These are phyloP conservation scores for Gymnopithys bicolor DNA, from an alignment of 2,797 vertebrate genomes.

Conservation along the genomic window DNA sequence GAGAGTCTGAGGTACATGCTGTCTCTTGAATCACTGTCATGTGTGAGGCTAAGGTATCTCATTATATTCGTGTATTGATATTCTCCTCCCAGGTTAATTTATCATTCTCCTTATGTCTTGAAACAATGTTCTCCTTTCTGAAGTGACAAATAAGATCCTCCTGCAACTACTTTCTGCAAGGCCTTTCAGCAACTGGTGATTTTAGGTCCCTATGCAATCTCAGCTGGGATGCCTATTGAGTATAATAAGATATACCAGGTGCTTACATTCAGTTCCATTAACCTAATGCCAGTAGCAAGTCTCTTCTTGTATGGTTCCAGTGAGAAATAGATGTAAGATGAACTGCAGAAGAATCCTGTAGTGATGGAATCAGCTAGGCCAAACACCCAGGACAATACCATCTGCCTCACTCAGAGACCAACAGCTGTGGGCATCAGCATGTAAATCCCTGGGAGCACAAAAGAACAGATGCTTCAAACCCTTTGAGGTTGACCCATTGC, in stretches of 20 bases:
- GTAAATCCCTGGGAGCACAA: slow-evolving; percentile 54
- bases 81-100: not conserved
- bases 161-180: not conserved
- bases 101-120: not conserved
- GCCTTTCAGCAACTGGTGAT: not conserved
- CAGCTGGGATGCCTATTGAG: not conserved
- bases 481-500: slow-evolving; percentile 67
- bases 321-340: slow-evolving; percentile 41
- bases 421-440: slow-evolving; percentile 43
- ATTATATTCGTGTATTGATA: not conserved
- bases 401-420: slow-evolving; percentile 39
- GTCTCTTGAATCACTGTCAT: not conserved
- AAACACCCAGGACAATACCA: slow-evolving; percentile 59
- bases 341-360: slow-evolving; percentile 44
- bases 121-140: not conserved
- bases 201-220: not conserved
- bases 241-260: slow-evolving; percentile 19
- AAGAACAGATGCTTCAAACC: slow-evolving; percentile 60
- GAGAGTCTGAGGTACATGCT: not conserved
- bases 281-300: slow-evolving; percentile 26
- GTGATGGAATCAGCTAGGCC: slow-evolving; percentile 57
- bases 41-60: not conserved
- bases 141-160: not conserved
- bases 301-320: slow-evolving; percentile 56
- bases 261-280: not conserved